A percentile compares a stretch with the other conserved stretches of the same genome.
These are phyloP conservation scores for Micoletzkya japonica DNA, from an alignment of 2,888 invertebrate species.

Conservation along the genomic window DNA sequence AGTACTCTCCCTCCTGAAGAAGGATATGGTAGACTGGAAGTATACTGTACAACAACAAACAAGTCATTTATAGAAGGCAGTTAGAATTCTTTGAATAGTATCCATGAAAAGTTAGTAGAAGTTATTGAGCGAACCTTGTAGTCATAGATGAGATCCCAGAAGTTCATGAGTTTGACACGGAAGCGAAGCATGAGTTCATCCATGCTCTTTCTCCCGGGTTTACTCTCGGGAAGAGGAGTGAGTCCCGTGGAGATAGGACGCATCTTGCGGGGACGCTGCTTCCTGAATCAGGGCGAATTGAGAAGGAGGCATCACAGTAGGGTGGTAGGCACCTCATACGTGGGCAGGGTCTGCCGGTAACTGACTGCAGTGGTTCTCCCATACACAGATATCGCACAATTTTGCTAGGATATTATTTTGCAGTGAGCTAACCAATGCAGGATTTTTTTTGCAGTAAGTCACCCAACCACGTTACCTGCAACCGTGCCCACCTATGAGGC, in stretches of 20 bases:
- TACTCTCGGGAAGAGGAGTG: slow-evolving; percentile 29
- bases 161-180: slow-evolving; percentile 76
- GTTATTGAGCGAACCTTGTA: slow-evolving; percentile 59
- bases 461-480: no score
- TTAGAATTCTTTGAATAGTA: not conserved
- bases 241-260: slow-evolving; percentile 33
- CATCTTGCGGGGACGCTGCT: slow-evolving; percentile 29
- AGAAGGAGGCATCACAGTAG: not conserved
- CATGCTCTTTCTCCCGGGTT: slow-evolving; percentile 52
- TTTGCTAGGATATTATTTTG: no score
- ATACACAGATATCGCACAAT: no score
- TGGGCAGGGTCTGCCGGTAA: no score
- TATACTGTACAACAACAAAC: not conserved
- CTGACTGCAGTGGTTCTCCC: no score
- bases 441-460: no score
- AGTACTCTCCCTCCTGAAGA: slow-evolving; percentile 69
- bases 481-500: no score
- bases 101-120: not conserved
- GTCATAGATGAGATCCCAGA: slow-evolving; percentile 73
- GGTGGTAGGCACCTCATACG: not conserved
- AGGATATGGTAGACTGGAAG: no score
- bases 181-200: slow-evolving; percentile 55
- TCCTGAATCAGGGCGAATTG: slow-evolving; percentile 5
- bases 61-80: no score
- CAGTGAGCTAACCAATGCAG: no score